These are phyloP conservation scores for Poecile montanus DNA, from an alignment of 2,797 vertebrate species.

Conservation along the genomic window DNA sequence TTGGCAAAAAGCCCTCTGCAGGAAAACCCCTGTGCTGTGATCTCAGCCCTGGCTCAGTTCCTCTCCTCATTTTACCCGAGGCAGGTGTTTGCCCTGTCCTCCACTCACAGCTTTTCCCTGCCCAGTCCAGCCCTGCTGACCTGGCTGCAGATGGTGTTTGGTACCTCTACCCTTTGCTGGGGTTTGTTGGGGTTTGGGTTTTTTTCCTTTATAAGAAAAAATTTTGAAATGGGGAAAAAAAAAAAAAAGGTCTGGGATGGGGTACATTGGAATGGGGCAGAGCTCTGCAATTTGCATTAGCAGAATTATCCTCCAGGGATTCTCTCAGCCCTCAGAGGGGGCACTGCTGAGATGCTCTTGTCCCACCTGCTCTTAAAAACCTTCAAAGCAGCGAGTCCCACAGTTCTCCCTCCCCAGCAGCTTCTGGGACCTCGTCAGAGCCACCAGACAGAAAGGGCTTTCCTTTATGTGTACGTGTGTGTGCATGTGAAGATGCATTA, in stretches of 20 bases:
- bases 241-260: background rate
- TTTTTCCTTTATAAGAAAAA: background rate
- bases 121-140: background rate
- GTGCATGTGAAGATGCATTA: background rate
- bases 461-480: background rate
- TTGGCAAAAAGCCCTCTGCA: background rate
- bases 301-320: background rate
- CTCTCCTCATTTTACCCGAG: rapidly evolving
- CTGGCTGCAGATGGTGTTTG: background rate
- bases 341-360: background rate
- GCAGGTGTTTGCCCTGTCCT: background rate
- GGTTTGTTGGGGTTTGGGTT: background rate
- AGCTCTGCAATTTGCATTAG: background rate
- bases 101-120: rapidly evolving
- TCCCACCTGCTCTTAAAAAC: background rate
- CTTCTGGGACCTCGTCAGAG: background rate
- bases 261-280: background rate
- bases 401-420: background rate
- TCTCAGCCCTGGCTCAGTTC: background rate
- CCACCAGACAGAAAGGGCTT: background rate
- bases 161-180: background rate
- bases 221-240: rapidly evolving
- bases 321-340: background rate
- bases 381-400: background rate
- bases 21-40: background rate